These are phyloP conservation scores for Limanda limanda DNA, from an alignment of 2,113 vertebrate genomes.

Conservation along the genomic window DNA sequence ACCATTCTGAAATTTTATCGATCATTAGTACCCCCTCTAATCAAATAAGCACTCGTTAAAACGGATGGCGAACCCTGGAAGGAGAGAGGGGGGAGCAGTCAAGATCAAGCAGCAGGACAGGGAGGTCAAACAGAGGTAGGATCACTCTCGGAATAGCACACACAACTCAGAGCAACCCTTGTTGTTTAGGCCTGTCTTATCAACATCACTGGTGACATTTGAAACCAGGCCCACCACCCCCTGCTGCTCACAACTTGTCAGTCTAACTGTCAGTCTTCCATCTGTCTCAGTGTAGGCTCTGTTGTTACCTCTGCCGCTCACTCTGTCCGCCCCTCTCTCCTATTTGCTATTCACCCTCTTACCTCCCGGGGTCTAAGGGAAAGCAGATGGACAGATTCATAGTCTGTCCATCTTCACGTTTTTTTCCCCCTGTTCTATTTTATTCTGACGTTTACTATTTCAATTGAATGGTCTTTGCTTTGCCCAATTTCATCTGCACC, in stretches of 20 bases:
- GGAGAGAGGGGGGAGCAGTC: slow-evolving; percentile 35
- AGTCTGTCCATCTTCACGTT: not conserved
- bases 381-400: slow-evolving; percentile 11
- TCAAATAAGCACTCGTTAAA: slow-evolving; percentile 67
- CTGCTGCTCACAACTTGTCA: slow-evolving; percentile 59
- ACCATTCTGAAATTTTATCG: slow-evolving; percentile 70
- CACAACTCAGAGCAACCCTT: slow-evolving; percentile 31
- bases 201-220: slow-evolving; percentile 59
- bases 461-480: slow-evolving; percentile 3
- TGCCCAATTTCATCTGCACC: not conserved
- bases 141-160: slow-evolving; percentile 42
- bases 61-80: slow-evolving; percentile 57
- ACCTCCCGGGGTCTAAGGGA: slow-evolving; percentile 23
- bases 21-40: slow-evolving; percentile 77
- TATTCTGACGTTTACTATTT: slow-evolving; percentile 4
- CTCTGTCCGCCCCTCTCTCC: slow-evolving; percentile 7
- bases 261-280: slow-evolving; percentile 50
- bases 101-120: slow-evolving; percentile 59
- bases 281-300: slow-evolving; percentile 32
- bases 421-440: not conserved
- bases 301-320: slow-evolving; percentile 22
- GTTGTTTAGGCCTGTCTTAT: slow-evolving; percentile 52
- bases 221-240: slow-evolving; percentile 40
- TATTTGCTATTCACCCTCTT: slow-evolving; percentile 21
- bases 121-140: slow-evolving; percentile 67